Evolutionary conservation across 2,113 vertebrate genomes (phyloP), one percentile per base, ranked within the genome.

Genomic region (Pollimyrus isidori): DNA sequence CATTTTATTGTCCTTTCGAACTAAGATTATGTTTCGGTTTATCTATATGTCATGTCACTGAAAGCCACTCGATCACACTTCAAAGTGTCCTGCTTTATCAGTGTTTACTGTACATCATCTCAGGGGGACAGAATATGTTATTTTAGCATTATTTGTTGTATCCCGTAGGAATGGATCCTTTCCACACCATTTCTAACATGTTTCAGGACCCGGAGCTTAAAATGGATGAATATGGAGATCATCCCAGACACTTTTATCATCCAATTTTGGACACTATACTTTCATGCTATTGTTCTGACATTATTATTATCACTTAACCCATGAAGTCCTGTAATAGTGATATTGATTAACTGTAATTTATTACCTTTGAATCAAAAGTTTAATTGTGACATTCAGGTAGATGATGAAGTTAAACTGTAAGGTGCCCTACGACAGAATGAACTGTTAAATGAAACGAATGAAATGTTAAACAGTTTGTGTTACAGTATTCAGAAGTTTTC

Each of bases 391-490:
- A 50, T 49, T n/a, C 45, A 48, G 82, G 42, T 26, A 80, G 35
- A 80, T 3, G 35, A 76, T 42, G 19, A 80, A 80, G 15, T 15
- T 80, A 85, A 48, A 26, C 91, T 92, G 92, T 92, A 88, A 91
- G 91, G 91, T 92, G 49, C 15, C 7, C 11, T 82, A 58, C 46
- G 23, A 30, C 94, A 92, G 93, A n/a, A n/a, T n/a, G n/a, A n/a
- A n/a, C n/a, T n/a, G n/a, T n/a, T n/a, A n/a, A n/a, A n/a, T n/a
- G n/a, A n/a, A n/a, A n/a, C n/a, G n/a, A n/a, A n/a, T n/a, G n/a
- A n/a, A n/a, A n/a, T n/a, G n/a, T 53, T 26, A 42, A 19, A 80
- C 13, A 30, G 35, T 80, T 80, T 80, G 15, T 42, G 30, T 80
- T 80, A 62, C 56, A 48, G 89, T 89, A n/a, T 45, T 62, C 6